Evolutionary conservation across 2,797 vertebrate species (phyloP).

Genomic region (Euthynnus affinis): DNA sequence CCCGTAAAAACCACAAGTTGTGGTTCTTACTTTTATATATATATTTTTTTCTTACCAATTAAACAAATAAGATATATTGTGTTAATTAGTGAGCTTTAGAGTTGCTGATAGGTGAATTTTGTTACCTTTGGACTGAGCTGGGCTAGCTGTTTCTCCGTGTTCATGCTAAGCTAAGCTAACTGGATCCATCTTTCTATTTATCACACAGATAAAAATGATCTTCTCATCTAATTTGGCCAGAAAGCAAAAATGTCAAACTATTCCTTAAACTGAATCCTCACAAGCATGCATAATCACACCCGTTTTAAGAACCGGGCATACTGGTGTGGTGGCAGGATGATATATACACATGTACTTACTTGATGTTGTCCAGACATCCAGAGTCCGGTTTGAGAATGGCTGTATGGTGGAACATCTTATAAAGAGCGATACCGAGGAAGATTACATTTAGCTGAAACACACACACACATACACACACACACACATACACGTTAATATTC

Average conservation of each 20-base stretch:
- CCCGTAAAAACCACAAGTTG: neutral
- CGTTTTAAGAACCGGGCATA: neutral
- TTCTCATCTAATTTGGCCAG: neutral
- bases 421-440: conserved; percentile 98
- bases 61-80: conserved; percentile 1
- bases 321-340: conserved; percentile 11
- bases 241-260: neutral
- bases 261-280: conserved; percentile 22
- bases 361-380: conserved; percentile 99
- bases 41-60: conserved; percentile 5
- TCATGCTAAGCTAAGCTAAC: conserved; percentile 27
- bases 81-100: neutral
- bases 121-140: neutral
- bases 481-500: conserved; percentile 61
- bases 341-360: conserved; percentile 88
- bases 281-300: conserved; percentile 12
- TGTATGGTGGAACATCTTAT: conserved; percentile 99
- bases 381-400: conserved; percentile 99
- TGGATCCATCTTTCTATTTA: neutral
- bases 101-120: neutral
- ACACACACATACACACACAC: conserved; percentile 48
- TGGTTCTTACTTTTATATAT: conserved; percentile 13
- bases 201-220: neutral
- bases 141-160: neutral
- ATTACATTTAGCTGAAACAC: conserved; percentile 97